A percentile compares a stretch with the other conserved stretches of the same genome.
phyloP scores from a whole-genome alignment of 2,797 vertebrate genomes.

The Cottoperca gobio region DNA sequence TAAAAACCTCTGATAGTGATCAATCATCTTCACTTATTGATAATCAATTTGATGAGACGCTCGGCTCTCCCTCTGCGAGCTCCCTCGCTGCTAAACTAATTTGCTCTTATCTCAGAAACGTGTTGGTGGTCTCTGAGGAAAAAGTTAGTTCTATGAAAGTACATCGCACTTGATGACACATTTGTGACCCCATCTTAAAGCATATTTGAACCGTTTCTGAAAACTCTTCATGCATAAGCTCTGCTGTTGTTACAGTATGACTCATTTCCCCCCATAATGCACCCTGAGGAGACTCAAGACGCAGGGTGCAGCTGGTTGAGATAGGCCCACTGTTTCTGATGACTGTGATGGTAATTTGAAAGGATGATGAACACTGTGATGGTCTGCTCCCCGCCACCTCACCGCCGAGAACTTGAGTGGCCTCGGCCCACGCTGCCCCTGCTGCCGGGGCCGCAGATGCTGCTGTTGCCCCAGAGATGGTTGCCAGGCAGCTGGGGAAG shows the following conservation, averaged over 20 bases:
- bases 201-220: background rate
- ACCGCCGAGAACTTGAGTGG: slow-evolving; percentile 1
- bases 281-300: slow-evolving; percentile 36
- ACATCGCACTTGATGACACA: slow-evolving; percentile 6
- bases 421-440: slow-evolving; percentile 6
- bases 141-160: background rate
- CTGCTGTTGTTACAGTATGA: slow-evolving; percentile 41
- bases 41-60: slow-evolving; percentile 32
- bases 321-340: slow-evolving; percentile 40
- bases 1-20: slow-evolving; percentile 23
- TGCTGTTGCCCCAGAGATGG: slow-evolving; percentile 71
- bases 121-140: background rate
- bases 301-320: slow-evolving; percentile 46
- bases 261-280: slow-evolving; percentile 62
- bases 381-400: slow-evolving; percentile 2
- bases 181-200: slow-evolving; percentile 29
- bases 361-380: slow-evolving; percentile 3
- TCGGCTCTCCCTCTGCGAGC: background rate
- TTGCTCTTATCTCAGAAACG: slow-evolving; percentile 31
- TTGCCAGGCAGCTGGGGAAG: slow-evolving; percentile 75
- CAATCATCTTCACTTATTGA: slow-evolving; percentile 7
- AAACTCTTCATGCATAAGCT: background rate
- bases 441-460: slow-evolving; percentile 51
- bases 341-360: slow-evolving; percentile 54
- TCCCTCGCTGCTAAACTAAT: slow-evolving; percentile 22